Conservation (phyloP, 2,888 invertebrate species). For the Hecatera dysodea region DNA sequence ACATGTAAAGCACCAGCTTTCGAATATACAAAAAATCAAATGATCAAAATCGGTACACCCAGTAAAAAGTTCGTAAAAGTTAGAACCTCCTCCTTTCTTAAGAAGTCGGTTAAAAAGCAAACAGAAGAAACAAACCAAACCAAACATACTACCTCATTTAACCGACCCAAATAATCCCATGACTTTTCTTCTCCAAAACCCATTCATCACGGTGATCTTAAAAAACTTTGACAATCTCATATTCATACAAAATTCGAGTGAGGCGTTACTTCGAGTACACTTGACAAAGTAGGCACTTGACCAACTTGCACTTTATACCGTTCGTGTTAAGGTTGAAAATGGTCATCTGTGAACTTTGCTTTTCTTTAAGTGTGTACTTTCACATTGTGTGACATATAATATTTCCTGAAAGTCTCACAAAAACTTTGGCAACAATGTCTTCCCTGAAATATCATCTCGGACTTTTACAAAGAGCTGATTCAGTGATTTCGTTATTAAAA, state of each 20-base stretch:
- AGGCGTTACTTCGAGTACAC: constrained; percentile 28
- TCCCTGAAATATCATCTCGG: constrained; percentile 41
- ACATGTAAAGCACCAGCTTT: too few species aligned
- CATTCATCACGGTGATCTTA: constrained; percentile 38
- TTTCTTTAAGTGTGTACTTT: constrained; percentile 13
- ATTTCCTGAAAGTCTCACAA: constrained; percentile 31
- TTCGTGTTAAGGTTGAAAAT: constrained; percentile 7
- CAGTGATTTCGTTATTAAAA: constrained; percentile 60
- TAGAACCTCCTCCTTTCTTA: too few species aligned
- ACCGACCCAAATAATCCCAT: constrained; percentile 1
- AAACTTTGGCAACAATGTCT: constrained; percentile 52
- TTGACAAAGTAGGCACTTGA: neutral
- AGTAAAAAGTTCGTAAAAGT: too few species aligned
- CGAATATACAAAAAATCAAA: too few species aligned
- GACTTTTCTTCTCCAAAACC: constrained; percentile 18
- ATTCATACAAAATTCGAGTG: constrained; percentile 41
- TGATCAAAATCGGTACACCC: too few species aligned
- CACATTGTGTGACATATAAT: constrained; percentile 47
- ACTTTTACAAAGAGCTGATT: constrained; percentile 52
- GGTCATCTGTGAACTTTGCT: constrained; percentile 3
- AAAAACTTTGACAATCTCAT: constrained; percentile 58
- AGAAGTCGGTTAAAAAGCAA: too few species aligned
- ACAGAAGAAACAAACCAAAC: neutral
- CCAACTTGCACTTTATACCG: neutral
- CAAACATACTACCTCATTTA: constrained; percentile 2